A percentile compares a stretch with the other conserved stretches of the same genome.
phyloP scores from a whole-genome alignment of 2,888 invertebrate genomes.

The Himalopsyche japonica region DNA sequence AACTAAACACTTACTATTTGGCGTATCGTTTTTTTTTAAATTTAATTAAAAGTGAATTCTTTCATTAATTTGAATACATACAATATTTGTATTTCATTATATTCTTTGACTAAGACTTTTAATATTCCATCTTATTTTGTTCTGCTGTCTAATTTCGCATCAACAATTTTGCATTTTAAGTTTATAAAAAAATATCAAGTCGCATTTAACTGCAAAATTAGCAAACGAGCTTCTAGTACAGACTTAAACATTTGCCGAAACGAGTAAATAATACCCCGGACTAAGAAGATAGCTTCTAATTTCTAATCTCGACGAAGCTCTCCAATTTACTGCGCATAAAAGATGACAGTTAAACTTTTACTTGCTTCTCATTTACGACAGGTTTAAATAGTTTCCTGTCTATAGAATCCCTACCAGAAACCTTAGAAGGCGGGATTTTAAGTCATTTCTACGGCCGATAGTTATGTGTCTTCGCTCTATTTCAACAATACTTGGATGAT shows the following conservation, averaged over 20 bases:
- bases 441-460: not conserved
- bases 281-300: not conserved
- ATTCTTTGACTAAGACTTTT: no score
- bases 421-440: not conserved
- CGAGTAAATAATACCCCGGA: not conserved
- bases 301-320: not conserved
- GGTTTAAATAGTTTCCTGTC: not conserved
- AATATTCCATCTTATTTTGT: no score
- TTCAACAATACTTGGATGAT: not conserved
- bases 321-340: not conserved
- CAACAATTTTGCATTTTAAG: no score
- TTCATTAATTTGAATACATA: no score
- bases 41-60: no score
- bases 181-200: not conserved
- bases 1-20: no score
- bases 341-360: conserved; percentile 1
- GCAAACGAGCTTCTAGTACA: not conserved
- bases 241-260: not conserved
- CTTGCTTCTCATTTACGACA: not conserved
- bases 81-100: no score
- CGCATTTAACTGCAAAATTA: not conserved
- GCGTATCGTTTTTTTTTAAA: no score
- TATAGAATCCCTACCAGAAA: not conserved
- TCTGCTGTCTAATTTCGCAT: no score
- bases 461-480: not conserved